Evolutionary conservation across 92 coral and sea anemone species (phyloP).

Genomic region (Palythoa grandiflora): DNA sequence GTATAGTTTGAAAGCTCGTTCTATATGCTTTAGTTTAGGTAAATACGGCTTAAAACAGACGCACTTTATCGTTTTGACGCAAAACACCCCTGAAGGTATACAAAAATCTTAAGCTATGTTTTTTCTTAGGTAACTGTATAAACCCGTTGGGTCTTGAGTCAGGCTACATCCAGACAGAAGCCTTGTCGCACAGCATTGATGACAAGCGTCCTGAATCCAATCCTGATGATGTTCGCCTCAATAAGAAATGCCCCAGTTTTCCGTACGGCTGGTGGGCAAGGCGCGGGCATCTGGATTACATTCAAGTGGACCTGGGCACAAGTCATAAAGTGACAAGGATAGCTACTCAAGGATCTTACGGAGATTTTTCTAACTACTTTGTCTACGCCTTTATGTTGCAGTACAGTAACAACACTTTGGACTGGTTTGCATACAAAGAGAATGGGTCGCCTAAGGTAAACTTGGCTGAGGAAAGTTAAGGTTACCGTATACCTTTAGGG

Average conservation of each 20-base stretch:
- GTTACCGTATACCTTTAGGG: too few relatives aligned
- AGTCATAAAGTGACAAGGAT: conserved; percentile 71
- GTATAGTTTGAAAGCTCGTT: too few relatives aligned
- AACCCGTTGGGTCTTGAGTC: conserved; percentile 91
- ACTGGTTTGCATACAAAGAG: conserved; percentile 71
- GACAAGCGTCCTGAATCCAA: conserved; percentile 18
- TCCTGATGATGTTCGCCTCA: conserved; percentile 76
- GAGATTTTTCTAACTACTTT: conserved; percentile 44
- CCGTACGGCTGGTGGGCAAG: conserved; percentile 84
- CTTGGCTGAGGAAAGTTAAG: not conserved
- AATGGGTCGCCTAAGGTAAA: conserved; percentile 66
- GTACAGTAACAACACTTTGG: conserved; percentile 79
- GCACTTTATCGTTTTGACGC: too few relatives aligned
- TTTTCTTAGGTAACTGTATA: conserved; percentile 69
- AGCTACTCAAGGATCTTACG: conserved; percentile 77
- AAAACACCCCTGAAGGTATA: too few relatives aligned
- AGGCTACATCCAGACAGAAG: conserved; percentile 84
- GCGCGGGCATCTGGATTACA: conserved; percentile 59
- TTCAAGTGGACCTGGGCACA: conserved; percentile 86
- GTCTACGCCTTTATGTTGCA: conserved; percentile 69
- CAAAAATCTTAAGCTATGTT: not conserved
- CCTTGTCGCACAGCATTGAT: conserved; percentile 72
- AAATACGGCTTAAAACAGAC: too few relatives aligned
- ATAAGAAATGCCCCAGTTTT: conserved; percentile 51
- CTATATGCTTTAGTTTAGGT: too few relatives aligned